A percentile compares a stretch with the other conserved stretches of the same genome.
Evolutionary conservation across 2,888 invertebrate species (phyloP).

Genomic region (Callyntrura sp.): DNA sequence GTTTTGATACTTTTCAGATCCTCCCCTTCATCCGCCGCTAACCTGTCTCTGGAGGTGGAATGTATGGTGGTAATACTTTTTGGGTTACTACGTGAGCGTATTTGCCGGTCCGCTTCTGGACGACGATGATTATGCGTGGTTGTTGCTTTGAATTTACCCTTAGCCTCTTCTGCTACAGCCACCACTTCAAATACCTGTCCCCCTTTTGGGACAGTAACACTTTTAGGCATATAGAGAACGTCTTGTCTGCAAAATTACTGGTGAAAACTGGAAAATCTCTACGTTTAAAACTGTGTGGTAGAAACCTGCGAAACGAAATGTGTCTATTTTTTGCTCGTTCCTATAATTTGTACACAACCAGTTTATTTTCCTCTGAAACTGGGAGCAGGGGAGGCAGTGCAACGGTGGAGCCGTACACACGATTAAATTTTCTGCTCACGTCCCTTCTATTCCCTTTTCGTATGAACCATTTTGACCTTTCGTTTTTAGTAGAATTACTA

Average conservation of each 20-base stretch:
- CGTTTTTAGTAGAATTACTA: conserved; percentile 31
- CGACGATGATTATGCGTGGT: conserved; percentile 24
- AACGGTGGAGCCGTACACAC: background rate
- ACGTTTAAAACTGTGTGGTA: background rate
- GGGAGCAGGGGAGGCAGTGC: background rate
- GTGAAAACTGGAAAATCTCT: conserved; percentile 19
- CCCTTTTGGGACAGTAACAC: conserved; percentile 59
- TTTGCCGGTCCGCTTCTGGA: conserved; percentile 1
- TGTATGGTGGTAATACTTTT: conserved; percentile 24
- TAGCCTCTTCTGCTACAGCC: conserved; percentile 6
- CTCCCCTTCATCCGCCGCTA: conserved; percentile 1
- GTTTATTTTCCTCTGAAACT: conserved; percentile 40
- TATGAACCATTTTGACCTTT: conserved; percentile 57
- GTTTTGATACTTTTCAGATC: conserved; percentile 11
- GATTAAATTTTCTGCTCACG: conserved; percentile 63
- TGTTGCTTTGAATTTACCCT: conserved; percentile 20
- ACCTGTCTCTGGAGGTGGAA: conserved; percentile 35
- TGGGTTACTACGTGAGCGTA: conserved; percentile 22
- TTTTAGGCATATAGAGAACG: conserved; percentile 65
- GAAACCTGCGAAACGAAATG: background rate
- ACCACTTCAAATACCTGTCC: conserved; percentile 45
- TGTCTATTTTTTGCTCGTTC: conserved; percentile 1
- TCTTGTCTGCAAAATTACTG: background rate
- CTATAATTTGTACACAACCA: conserved; percentile 47
- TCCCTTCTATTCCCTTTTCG: conserved; percentile 26